Evolutionary conservation across 2,113 vertebrate genomes (phyloP), one percentile per base, ranked within the genome.

Genomic region (Phoenicopterus ruber): DNA sequence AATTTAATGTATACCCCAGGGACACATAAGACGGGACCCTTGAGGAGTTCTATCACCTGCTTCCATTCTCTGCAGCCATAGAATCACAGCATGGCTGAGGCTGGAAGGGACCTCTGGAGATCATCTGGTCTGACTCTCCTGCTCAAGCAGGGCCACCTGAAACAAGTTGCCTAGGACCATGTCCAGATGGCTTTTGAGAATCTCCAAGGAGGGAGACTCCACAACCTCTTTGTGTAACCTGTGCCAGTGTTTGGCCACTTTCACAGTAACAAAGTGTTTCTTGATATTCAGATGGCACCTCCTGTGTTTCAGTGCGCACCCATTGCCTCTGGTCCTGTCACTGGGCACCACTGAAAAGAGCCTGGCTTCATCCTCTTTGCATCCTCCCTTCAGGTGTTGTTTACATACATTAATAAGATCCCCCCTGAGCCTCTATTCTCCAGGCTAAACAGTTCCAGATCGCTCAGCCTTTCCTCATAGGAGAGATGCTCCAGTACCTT

Each of bases 121-220:
- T 77, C 38, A 36, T 42, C 38, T 71, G 7, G 38, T 49, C 15
- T 31, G 52, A 28, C 1, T 2, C 7, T 5, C 7, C 11, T 90
- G 36, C 29, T 76, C 38, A n/a, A 40, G 14, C 32, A 85, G 12
- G 20, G 24, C 11, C 29, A 52, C n/a, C 25, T 28, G 58, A 5
- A 66, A 11, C 32, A 6, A 0, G 8, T 55, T 79, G 21, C 5
- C n/a, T 7, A 4, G 24, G n/a, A 50, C 13, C 2, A 7, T 13
- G 29, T 61, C 24, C 25, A 57, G 12, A 28, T 1, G 3, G 9
- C 6, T 44, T 78, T 72, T 58, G 11, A 59, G 5, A 61, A 18
- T 74, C 28, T 65, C n/a, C n/a, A 49, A 31, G 42, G 25, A 50
- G 16, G 20, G 42, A 73, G 49, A 26, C 20, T 65, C 31, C 17